A percentile compares a stretch with the other conserved stretches of the same genome.
phyloP scores from a whole-genome alignment of 1,140 invertebrate species.

The Leptinotarsa lineolata region DNA sequence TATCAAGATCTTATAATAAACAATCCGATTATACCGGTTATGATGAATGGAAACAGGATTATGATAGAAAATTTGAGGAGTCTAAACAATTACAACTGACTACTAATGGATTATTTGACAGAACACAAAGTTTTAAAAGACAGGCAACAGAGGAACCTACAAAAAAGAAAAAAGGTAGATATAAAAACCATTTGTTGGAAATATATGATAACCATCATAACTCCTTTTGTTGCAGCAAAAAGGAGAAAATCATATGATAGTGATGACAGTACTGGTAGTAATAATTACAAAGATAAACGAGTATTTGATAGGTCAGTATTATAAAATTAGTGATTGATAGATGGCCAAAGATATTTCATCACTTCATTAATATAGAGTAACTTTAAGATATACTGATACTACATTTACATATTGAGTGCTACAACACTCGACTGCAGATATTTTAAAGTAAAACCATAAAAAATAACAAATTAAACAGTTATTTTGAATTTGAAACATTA shows the following conservation, averaged over 20 bases:
- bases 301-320: constrained; percentile 53
- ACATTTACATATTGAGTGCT: too few species aligned
- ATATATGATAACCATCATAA: not conserved
- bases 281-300: constrained; percentile 46
- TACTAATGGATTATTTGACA: not conserved
- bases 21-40: constrained; percentile 35
- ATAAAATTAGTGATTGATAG: not conserved
- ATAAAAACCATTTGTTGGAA: not conserved
- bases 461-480: too few species aligned
- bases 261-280: constrained; percentile 48
- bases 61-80: constrained; percentile 33
- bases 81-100: constrained; percentile 9
- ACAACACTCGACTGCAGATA: too few species aligned
- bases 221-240: constrained; percentile 39
- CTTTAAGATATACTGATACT: too few species aligned
- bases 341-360: too few species aligned
- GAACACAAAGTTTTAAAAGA: constrained; percentile 30
- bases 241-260: constrained; percentile 42
- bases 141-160: constrained; percentile 33
- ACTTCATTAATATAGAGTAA: too few species aligned
- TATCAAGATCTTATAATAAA: constrained; percentile 38
- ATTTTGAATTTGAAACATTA: too few species aligned
- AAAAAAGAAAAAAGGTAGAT: constrained; percentile 36
- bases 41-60: constrained; percentile 41
- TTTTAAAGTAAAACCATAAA: too few species aligned